Percentiles rank a stretch among this genome's conserved stretches.
phyloP scores from a whole-genome alignment of 1,140 invertebrate species.

The Aphelenchoides fujianensis region DNA sequence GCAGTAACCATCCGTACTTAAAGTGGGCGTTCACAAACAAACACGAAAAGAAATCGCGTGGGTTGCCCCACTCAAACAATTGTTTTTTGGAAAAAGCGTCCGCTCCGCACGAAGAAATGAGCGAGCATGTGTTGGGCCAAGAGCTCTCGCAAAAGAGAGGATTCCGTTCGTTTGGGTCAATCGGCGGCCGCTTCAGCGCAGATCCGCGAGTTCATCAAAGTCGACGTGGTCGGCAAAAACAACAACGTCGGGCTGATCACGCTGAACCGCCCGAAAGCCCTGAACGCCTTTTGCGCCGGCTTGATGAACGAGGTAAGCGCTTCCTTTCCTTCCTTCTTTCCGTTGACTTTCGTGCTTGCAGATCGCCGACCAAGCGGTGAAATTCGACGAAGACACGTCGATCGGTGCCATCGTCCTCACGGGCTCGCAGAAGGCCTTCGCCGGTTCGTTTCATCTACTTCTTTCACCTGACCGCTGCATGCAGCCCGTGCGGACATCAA shows the following conservation, averaged over 20 bases:
- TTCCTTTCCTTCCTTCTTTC: too few species aligned
- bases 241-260: conserved; percentile 84
- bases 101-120: too few species aligned
- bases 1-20: too few species aligned
- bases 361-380: conserved; percentile 72
- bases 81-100: too few species aligned
- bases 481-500: conserved; percentile 89
- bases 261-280: conserved; percentile 83
- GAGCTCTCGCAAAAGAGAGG: too few species aligned
- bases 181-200: too few species aligned
- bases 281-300: conserved; percentile 86
- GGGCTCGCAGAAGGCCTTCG: conserved; percentile 92
- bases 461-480: background rate
- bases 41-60: too few species aligned
- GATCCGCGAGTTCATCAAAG: conserved; percentile 48
- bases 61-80: too few species aligned
- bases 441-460: conserved; percentile 62
- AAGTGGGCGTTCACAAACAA: too few species aligned
- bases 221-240: conserved; percentile 44
- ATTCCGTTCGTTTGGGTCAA: too few species aligned
- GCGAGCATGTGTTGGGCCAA: too few species aligned
- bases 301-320: conserved; percentile 75
- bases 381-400: conserved; percentile 74
- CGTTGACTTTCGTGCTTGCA: conserved; percentile 33
- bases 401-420: conserved; percentile 86